These are phyloP conservation scores for Platerodrilus igneus DNA, from an alignment of 2,888 invertebrate genomes.

Conservation along the genomic window DNA sequence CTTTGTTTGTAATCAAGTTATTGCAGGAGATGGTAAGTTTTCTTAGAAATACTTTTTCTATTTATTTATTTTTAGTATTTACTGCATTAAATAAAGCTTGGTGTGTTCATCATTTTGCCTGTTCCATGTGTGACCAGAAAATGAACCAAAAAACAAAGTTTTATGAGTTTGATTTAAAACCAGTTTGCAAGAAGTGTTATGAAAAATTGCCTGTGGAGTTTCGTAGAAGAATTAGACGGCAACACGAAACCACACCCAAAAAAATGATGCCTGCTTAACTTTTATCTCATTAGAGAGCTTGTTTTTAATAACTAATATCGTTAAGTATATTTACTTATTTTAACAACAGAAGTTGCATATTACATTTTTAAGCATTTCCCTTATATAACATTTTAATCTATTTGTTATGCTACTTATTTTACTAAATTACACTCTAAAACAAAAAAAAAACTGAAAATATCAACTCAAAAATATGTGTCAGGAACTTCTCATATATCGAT, in stretches of 20 bases:
- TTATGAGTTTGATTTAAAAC: constrained; percentile 97
- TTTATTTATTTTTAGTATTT: constrained; percentile 65
- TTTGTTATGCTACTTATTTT: too few species aligned
- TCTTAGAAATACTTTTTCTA: constrained; percentile 4
- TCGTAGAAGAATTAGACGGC: constrained; percentile 84
- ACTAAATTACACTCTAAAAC: too few species aligned
- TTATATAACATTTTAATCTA: too few species aligned
- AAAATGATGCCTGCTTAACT: constrained; percentile 44
- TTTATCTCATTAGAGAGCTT: too few species aligned
- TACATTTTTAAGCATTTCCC: too few species aligned
- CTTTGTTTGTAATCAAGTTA: constrained; percentile 97
- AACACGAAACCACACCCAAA: constrained; percentile 74
- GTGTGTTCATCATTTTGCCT: constrained; percentile 99
- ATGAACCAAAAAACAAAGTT: constrained; percentile 97
- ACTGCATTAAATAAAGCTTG: constrained; percentile 98
- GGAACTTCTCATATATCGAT: too few species aligned
- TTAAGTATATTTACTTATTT: too few species aligned
- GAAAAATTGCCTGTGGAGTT: constrained; percentile 94
- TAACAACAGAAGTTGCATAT: too few species aligned
- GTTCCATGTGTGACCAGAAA: constrained; percentile 93
- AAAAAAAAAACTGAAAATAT: too few species aligned
- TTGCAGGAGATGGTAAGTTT: constrained; percentile 91
- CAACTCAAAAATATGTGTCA: too few species aligned
- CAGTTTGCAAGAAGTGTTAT: constrained; percentile 97
- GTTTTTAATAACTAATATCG: too few species aligned